A percentile compares a stretch with the other conserved stretches of the same genome.
These are phyloP conservation scores for Galerucella calmariensis DNA, from an alignment of 2,888 invertebrate genomes.

Conservation along the genomic window DNA sequence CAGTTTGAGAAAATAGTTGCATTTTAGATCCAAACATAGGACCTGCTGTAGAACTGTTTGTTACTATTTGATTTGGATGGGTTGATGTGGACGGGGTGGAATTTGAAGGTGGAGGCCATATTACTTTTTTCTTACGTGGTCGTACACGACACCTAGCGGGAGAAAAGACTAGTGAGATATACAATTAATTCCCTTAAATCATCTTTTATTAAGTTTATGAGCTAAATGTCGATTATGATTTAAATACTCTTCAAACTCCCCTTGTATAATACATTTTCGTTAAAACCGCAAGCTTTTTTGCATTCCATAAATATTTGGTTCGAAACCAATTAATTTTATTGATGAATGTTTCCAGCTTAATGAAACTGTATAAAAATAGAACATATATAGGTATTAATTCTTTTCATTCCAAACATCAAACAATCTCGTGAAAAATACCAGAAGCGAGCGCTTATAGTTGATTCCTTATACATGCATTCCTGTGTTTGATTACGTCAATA, in stretches of 20 bases:
- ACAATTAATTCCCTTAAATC: too few relatives aligned
- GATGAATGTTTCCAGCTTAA: constrained; percentile 22
- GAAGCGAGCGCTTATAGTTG: background rate
- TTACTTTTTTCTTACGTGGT: constrained; percentile 46
- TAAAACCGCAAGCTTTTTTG: constrained; percentile 4
- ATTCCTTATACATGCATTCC: background rate
- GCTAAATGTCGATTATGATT: too few relatives aligned
- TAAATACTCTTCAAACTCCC: too few relatives aligned
- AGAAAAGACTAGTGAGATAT: background rate
- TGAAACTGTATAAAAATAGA: constrained; percentile 33
- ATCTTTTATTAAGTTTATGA: too few relatives aligned
- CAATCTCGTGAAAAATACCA: background rate
- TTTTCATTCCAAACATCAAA: constrained; percentile 1
- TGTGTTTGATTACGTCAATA: background rate
- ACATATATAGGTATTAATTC: background rate
- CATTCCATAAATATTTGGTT: constrained; percentile 47
- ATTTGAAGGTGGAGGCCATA: constrained; percentile 54
- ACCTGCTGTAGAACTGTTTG: constrained; percentile 58
- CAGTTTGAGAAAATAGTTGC: constrained; percentile 69
- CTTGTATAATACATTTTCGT: background rate
- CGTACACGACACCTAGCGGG: constrained; percentile 43
- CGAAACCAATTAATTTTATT: constrained; percentile 38
- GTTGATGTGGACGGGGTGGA: constrained; percentile 52
- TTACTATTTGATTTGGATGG: constrained; percentile 43
- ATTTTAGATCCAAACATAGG: constrained; percentile 66